Evolutionary conservation across 1,140 invertebrate genomes (phyloP).

Genomic region (Panonychus citri): DNA sequence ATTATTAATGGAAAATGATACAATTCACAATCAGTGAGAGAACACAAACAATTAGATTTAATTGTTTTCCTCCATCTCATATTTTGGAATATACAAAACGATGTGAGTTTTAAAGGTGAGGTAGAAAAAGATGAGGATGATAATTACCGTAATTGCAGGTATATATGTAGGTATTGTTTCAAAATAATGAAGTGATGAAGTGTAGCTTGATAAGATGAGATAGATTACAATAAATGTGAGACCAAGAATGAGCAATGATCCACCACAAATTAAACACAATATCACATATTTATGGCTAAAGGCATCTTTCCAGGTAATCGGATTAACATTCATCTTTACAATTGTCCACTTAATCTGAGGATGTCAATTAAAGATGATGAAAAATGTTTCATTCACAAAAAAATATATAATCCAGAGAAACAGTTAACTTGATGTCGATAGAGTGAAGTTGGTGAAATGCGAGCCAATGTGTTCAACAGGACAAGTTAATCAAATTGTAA

Average conservation of each 20-base stretch:
- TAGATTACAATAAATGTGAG: constrained; percentile 48
- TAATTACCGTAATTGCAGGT: constrained; percentile 37
- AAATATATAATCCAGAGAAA: no score
- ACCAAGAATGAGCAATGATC: constrained; percentile 41
- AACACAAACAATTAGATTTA: no score
- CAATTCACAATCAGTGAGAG: background rate
- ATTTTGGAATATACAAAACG: no score
- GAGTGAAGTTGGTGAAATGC: no score
- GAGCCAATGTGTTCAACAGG: no score
- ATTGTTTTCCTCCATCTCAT: no score
- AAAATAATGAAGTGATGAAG: constrained; percentile 50
- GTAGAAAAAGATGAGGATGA: background rate
- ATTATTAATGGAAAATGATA: background rate
- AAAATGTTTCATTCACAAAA: no score
- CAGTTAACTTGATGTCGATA: no score
- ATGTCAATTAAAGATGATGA: no score
- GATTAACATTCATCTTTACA: constrained; percentile 7
- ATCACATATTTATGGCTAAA: constrained; percentile 38
- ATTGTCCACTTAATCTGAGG: no score
- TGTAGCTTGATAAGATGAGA: constrained; percentile 46
- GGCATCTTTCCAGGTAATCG: background rate
- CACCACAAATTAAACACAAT: constrained; percentile 45
- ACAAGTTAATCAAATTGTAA: no score
- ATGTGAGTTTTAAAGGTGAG: no score
- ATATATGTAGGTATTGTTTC: constrained; percentile 62